phyloP scores from a whole-genome alignment of 2,797 vertebrate genomes.

The Stomatorhinus walkeri region DNA sequence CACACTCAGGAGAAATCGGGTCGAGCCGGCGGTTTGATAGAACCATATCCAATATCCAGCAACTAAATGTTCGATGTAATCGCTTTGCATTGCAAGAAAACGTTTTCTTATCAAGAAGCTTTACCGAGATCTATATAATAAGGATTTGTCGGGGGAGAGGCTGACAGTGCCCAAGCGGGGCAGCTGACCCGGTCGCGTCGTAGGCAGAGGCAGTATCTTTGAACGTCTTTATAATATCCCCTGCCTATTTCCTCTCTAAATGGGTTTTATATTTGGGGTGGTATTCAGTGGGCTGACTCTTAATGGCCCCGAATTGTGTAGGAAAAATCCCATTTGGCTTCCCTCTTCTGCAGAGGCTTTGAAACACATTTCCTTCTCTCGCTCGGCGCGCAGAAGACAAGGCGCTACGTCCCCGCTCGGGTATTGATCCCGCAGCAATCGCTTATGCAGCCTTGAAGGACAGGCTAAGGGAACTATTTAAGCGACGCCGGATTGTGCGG shows the following conservation, averaged over 20 bases:
- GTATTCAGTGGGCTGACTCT: not conserved
- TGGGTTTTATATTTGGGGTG: constrained; percentile 6
- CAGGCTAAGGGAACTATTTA: not conserved
- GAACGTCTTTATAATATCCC: not conserved
- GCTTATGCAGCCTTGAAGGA: not conserved
- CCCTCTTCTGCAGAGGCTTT: constrained; percentile 12
- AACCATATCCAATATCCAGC: not conserved
- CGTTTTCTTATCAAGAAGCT: not conserved
- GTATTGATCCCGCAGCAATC: constrained; percentile 9
- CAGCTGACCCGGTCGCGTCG: not conserved
- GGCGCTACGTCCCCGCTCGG: not conserved
- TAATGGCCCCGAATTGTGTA: constrained; percentile 5
- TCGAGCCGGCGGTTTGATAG: not conserved
- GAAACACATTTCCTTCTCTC: constrained; percentile 15
- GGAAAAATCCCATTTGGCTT: constrained; percentile 11
- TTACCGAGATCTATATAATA: not conserved
- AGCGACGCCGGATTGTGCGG: not conserved
- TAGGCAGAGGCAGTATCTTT: not conserved
- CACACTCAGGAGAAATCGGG: not conserved
- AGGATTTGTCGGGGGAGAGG: not conserved
- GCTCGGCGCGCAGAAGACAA: not conserved
- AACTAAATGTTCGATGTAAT: not conserved
- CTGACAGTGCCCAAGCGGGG: not conserved
- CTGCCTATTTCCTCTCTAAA: not conserved
- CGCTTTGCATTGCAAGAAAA: not conserved